phyloP scores from a whole-genome alignment of 2,797 vertebrate species.

The Enteromius mattozi region DNA sequence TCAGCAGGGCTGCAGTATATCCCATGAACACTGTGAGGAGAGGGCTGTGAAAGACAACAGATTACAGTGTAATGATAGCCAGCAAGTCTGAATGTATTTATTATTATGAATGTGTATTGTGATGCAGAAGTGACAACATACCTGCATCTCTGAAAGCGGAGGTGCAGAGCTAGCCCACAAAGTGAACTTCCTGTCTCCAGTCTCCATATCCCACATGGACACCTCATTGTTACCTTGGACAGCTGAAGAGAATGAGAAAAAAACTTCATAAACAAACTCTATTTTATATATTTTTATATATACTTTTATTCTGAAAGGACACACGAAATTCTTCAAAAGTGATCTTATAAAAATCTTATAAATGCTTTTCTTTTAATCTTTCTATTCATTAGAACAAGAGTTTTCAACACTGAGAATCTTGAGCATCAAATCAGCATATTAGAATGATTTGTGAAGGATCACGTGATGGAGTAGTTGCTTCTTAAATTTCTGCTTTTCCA shows the following conservation, averaged over 20 bases:
- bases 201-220: conserved; percentile 99
- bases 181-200: conserved; percentile 93
- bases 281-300: not conserved
- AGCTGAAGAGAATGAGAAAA: conserved; percentile 75
- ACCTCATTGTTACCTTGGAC: conserved; percentile 98
- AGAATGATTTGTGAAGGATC: not conserved
- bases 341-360: not conserved
- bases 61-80: not conserved
- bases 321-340: not conserved
- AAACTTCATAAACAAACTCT: not conserved
- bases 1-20: conserved; percentile 98
- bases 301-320: not conserved
- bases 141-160: conserved; percentile 95
- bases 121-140: conserved; percentile 64
- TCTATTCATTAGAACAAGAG: not conserved
- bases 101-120: not conserved
- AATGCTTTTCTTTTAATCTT: not conserved
- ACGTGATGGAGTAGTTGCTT: not conserved
- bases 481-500: not conserved
- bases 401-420: not conserved
- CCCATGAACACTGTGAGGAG: conserved; percentile 92
- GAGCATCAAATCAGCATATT: not conserved
- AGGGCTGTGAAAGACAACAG: conserved; percentile 78
- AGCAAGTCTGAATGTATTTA: not conserved
- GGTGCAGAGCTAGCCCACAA: conserved; percentile 95